A percentile compares a stretch with the other conserved stretches of the same genome.
Evolutionary conservation across 1,140 invertebrate genomes (phyloP).

Genomic region (Galendromus occidentalis): DNA sequence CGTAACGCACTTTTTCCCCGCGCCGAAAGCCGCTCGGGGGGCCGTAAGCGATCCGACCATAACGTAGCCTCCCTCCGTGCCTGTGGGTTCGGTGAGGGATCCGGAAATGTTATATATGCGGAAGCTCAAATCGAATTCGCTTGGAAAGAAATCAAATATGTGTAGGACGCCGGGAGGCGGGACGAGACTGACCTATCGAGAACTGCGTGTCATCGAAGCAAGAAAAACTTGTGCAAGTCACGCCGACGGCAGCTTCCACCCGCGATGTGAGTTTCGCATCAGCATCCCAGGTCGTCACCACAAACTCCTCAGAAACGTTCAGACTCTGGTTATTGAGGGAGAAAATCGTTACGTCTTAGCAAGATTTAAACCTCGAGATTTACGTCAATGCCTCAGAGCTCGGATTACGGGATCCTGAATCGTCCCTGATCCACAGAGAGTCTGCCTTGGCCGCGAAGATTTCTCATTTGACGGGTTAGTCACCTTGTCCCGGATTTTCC

Average conservation of each 20-base stretch:
- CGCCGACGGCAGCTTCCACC: not conserved
- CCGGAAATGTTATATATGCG: no score
- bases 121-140: no score
- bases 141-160: no score
- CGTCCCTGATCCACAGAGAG: no score
- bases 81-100: not conserved
- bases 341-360: no score
- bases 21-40: not conserved
- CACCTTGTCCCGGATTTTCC: conserved; percentile 9
- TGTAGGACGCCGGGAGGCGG: no score
- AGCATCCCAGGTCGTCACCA: not conserved
- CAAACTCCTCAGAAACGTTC: not conserved
- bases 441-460: no score
- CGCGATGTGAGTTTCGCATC: not conserved
- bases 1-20: not conserved
- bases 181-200: not conserved
- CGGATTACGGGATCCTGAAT: no score
- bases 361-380: no score
- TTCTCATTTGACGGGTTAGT: no score
- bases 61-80: conserved; percentile 6
- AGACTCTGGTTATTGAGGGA: no score
- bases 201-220: conserved; percentile 1
- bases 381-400: no score
- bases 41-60: not conserved
- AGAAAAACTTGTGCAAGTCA: not conserved